phyloP scores from a whole-genome alignment of 2,113 vertebrate genomes.

The Mustela lutreola region DNA sequence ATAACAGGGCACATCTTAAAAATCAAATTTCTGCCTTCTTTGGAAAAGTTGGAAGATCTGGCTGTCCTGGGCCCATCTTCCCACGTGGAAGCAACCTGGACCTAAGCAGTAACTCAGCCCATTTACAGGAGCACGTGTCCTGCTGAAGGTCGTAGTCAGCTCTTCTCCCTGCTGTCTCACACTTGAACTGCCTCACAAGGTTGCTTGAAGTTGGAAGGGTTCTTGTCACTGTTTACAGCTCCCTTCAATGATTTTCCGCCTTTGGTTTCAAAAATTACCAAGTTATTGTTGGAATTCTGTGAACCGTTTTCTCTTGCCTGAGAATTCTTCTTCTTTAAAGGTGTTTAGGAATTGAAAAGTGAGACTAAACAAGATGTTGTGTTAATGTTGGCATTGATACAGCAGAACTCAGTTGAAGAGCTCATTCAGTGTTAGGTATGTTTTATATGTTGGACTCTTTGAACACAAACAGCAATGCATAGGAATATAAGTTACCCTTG shows the following conservation, averaged over 20 bases:
- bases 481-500: neutral
- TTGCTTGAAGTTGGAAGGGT: neutral
- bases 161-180: neutral
- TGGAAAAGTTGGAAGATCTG: neutral
- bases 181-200: neutral
- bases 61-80: neutral
- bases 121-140: neutral
- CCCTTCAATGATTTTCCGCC: neutral
- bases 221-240: neutral
- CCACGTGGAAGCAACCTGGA: neutral
- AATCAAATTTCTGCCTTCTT: neutral
- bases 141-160: neutral
- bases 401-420: neutral
- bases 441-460: neutral
- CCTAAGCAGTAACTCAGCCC: neutral
- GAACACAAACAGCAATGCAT: neutral
- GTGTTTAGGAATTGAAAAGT: neutral
- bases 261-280: neutral
- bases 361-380: neutral
- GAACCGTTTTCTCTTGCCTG: neutral
- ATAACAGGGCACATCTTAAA: neutral
- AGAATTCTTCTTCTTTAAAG: neutral
- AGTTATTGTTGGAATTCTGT: neutral
- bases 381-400: neutral
- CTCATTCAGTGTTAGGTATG: neutral